phyloP scores from a whole-genome alignment of 1,140 invertebrate genomes.

The Drosophila kohkoa region DNA sequence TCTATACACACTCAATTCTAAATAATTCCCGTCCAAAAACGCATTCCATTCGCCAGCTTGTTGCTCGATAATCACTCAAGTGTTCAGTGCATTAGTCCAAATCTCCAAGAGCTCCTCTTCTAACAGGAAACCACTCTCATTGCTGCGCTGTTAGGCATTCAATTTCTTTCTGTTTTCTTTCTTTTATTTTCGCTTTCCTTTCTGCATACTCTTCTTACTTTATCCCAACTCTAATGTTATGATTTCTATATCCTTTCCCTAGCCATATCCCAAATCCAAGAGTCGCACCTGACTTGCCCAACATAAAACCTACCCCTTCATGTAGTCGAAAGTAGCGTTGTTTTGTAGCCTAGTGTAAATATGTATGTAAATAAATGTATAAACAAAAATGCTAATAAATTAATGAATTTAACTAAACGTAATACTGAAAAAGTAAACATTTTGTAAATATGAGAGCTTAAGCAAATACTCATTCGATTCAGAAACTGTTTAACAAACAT shows the following conservation, averaged over 20 bases:
- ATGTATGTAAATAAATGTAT: constrained; percentile 51
- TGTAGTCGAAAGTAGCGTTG: constrained; percentile 82
- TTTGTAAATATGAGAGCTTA: constrained; percentile 55
- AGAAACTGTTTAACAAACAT: constrained; percentile 26
- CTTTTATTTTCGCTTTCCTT: constrained; percentile 38
- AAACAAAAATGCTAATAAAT: constrained; percentile 83
- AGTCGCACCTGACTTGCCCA: constrained; percentile 87
- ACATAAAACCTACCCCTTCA: constrained; percentile 74
- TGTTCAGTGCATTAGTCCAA: constrained; percentile 13
- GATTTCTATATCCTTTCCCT: constrained; percentile 68
- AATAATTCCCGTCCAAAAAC: constrained; percentile 48
- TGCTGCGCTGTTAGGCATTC: constrained; percentile 74
- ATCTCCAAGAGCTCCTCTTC: constrained; percentile 21
- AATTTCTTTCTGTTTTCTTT: constrained; percentile 43
- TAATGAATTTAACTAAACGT: background rate
- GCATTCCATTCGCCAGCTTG: constrained; percentile 46
- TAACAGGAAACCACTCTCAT: constrained; percentile 20
- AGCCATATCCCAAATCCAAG: constrained; percentile 82
- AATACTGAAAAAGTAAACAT: constrained; percentile 12
- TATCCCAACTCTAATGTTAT: constrained; percentile 30
- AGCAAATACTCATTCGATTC: constrained; percentile 30
- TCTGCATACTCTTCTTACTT: constrained; percentile 44
- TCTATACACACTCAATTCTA: constrained; percentile 12
- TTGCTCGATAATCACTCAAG: constrained; percentile 40
- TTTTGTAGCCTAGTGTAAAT: constrained; percentile 78